Evolutionary conservation across 2,888 invertebrate genomes (phyloP), one percentile per base, ranked within the genome.

Genomic region (Xestoiulus laeticollis): DNA sequence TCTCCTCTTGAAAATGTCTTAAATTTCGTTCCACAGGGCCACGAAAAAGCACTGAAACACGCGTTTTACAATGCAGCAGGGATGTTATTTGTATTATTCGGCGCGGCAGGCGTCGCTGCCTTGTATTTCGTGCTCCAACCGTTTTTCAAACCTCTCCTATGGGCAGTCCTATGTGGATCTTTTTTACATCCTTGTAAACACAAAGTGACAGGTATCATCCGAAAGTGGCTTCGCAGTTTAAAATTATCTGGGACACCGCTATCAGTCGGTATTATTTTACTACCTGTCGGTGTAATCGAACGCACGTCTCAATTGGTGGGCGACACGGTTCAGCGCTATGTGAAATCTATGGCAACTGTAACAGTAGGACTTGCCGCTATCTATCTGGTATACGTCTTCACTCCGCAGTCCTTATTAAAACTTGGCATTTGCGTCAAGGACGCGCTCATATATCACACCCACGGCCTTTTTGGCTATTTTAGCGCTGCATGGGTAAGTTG

Each of bases 141-240:
- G 0, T 99, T 98, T 92, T 94, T 99, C 53, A 96, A 97, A 90
- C 98, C 99, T 0, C 92, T 99, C 87, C 94, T 99, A 90, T 99
- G 99, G 99, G 98, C 99, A 0, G 93, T 98, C 88, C 93, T 99
- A 48, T 97, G 98, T 90, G 99, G 99, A n/a, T 98, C 98, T 0
- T 96, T 98, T 68, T 93, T 99, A n/a, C 97, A 98, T 92, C 99
- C 99, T 0, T 96, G 98, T 91, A 99, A 99, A 92, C 94, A 95
- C 89, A 95, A 94, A 88, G 92, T 98, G 84, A 95, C 97, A 0
- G 94, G 95, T 89, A 93, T 94, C 89, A 93, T 97, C 32, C 95
- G 96, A 90, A 94, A 94, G 89, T 98, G 98, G 97, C 95, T 97
- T 91, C 85, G 88, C 22, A 88, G 89, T 38, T 78, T 91, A 19